Base-by-base conservation (phyloP, 64 coral and sea anemone species). In the Hydrozoanthus tunicans region DNA sequence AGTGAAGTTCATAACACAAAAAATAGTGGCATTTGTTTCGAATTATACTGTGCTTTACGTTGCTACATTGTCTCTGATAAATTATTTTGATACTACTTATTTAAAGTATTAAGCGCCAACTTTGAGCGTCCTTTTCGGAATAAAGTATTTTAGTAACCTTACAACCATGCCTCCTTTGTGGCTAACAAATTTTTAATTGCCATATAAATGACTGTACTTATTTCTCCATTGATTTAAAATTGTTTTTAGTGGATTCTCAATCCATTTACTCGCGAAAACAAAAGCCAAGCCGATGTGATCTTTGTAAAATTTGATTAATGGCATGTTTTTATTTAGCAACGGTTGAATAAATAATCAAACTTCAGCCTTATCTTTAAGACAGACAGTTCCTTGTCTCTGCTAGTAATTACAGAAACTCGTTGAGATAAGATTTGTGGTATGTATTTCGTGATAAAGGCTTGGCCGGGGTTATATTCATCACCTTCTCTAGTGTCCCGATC, bases 341-440 rank as follows among this genome's bases (percentile, higher is more conserved):
- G 68, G 80, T 10, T 56, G 68, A 6, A 59, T 73, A 73, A 86
- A 88, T 56, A 74, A 59, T 27, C n/a, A 24, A 12, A 74, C 52
- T 57, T 61, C 24, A 17, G 56, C 56, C 84, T 88, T 88, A 88
- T 88, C 84, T 73, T 53, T 60, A 74, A 59, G 68, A 43, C 84
- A 74, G 84, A 57, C 68, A 88, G 56, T 72, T 72, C 67, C 84
- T 74, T 70, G 84, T 74, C 69, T 23, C 69, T 73, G 84, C 13
- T 73, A 88, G 54, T 57, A 88, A 88, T 88, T 88, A 88, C 32
- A 88, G 55, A 88, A 88, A 59, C 84, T 88, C 69, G 84, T 88
- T 88, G 56, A 88, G 84, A 88, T 88, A 88, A 88, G 67, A 61
- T 20, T 20, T 26, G 26, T 88, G 84, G 84, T 75, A 88, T 88